Conservation (phyloP, 2,113 vertebrate species). For the Physeter macrocephalus region DNA sequence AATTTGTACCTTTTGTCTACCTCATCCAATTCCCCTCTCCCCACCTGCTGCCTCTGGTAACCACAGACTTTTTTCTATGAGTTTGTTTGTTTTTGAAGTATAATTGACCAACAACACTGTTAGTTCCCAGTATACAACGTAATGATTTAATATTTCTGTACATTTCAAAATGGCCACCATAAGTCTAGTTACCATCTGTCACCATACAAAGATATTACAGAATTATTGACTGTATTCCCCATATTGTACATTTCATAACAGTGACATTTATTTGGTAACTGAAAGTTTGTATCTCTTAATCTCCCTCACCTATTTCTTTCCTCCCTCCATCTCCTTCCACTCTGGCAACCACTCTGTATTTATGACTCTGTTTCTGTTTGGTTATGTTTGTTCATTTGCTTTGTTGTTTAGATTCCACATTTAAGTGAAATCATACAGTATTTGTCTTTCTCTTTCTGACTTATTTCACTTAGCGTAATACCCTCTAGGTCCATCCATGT, state of each 20-base stretch:
- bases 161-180: not conserved
- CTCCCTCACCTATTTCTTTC: not conserved
- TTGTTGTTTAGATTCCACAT: not conserved
- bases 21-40: not conserved
- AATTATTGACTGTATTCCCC: not conserved
- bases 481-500: not conserved
- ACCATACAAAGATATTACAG: not conserved
- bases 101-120: not conserved
- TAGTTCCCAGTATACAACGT: not conserved
- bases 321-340: not conserved
- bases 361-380: not conserved
- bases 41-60: not conserved
- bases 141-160: not conserved
- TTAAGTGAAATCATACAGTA: not conserved
- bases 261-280: not conserved
- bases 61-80: not conserved
- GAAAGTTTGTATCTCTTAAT: not conserved
- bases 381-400: not conserved
- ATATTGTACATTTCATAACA: not conserved
- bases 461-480: not conserved
- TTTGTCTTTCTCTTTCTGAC: not conserved
- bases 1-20: not conserved
- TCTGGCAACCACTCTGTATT: not conserved
- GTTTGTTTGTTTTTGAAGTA: not conserved
- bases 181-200: not conserved